These are phyloP conservation scores for Catocala fraxini DNA, from an alignment of 2,888 invertebrate genomes.

Conservation along the genomic window DNA sequence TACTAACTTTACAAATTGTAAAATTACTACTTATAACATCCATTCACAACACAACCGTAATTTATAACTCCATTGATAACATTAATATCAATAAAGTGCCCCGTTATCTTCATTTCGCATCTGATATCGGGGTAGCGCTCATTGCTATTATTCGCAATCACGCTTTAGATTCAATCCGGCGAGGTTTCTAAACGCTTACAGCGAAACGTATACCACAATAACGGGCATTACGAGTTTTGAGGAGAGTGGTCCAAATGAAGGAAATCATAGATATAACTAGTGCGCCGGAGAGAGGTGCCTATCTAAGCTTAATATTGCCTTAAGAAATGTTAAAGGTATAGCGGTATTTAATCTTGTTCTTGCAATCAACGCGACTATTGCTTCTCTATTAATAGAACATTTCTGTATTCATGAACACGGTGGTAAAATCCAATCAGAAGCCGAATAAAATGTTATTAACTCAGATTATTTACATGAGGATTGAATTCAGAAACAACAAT, in stretches of 20 bases:
- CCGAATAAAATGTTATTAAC: too few species aligned
- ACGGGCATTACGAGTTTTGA: conserved; percentile 48
- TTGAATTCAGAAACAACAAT: too few species aligned
- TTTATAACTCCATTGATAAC: conserved; percentile 38
- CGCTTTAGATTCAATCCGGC: conserved; percentile 70
- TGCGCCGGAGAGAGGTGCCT: too few species aligned
- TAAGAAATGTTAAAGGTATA: not conserved
- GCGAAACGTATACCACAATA: conserved; percentile 54
- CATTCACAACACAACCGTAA: conserved; percentile 23
- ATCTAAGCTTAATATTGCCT: conserved; percentile 1
- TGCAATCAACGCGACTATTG: conserved; percentile 1
- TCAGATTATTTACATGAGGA: too few species aligned
- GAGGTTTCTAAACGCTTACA: conserved; percentile 58
- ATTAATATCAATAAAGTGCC: conserved; percentile 59
- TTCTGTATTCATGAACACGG: not conserved
- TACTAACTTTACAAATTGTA: not conserved
- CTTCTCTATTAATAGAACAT: not conserved
- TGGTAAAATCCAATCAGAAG: not conserved
- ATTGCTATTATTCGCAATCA: conserved; percentile 65
- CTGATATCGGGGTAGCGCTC: conserved; percentile 39
- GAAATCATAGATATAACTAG: not conserved
- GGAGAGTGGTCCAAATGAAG: conserved; percentile 19
- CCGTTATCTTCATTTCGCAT: conserved; percentile 52
- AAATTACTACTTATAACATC: conserved; percentile 14
- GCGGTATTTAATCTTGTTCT: not conserved